phyloP scores from a whole-genome alignment of 1,140 invertebrate species.

The Magallana ariakensis region DNA sequence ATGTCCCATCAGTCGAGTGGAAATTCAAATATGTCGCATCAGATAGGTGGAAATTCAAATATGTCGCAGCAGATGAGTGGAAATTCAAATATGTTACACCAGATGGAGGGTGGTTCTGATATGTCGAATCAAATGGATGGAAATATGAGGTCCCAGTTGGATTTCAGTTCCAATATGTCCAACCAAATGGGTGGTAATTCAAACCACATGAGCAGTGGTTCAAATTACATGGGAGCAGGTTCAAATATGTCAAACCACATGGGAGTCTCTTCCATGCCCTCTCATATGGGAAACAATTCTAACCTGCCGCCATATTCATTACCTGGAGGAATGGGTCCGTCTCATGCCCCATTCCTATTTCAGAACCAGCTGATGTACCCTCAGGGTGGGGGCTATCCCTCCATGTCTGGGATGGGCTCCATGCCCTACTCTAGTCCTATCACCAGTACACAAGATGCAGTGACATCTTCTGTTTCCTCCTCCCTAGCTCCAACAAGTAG shows the following conservation, averaged over 20 bases:
- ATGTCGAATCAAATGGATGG: background rate
- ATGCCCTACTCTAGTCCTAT: conserved; percentile 4
- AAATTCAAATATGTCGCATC: too few relatives aligned
- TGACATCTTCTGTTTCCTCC: background rate
- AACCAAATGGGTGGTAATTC: background rate
- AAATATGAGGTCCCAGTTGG: background rate
- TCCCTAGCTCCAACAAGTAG: background rate
- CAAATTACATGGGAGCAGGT: background rate
- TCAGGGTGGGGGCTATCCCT: conserved; percentile 28
- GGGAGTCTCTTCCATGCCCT: background rate
- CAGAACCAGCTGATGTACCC: conserved; percentile 31
- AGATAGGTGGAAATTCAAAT: too few relatives aligned
- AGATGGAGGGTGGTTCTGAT: background rate
- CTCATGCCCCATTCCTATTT: conserved; percentile 6
- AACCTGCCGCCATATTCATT: background rate
- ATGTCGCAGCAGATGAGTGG: too few relatives aligned
- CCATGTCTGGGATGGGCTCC: conserved; percentile 37
- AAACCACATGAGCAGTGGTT: background rate
- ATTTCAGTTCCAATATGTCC: background rate
- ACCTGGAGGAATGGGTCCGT: conserved; percentile 9
- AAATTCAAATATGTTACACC: background rate
- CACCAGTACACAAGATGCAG: background rate
- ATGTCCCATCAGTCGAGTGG: too few relatives aligned
- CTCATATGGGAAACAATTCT: background rate
- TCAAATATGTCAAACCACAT: background rate